Evolutionary conservation across 37 sponge, comb jelly and placozoan genomes (phyloP).

Genomic region (Tethya wilhelma): DNA sequence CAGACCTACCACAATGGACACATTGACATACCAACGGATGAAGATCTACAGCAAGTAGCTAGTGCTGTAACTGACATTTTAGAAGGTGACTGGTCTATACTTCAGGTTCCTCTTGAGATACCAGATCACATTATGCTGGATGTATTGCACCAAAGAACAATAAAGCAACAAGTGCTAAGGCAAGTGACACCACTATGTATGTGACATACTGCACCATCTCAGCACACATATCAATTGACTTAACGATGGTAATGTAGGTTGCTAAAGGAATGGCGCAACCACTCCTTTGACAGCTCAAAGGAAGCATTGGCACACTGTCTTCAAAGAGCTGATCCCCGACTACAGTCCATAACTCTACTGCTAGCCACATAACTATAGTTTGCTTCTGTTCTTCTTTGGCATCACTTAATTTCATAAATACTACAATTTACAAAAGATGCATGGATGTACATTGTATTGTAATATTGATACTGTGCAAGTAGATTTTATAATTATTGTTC

Average conservation of each 20-base stretch:
- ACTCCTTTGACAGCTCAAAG: slow-evolving; percentile 14
- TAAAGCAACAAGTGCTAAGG: slow-evolving; percentile 20
- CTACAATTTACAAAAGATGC: too few relatives aligned
- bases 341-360: too few relatives aligned
- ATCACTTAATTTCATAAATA: too few relatives aligned
- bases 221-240: not conserved
- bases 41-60: slow-evolving; percentile 21
- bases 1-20: slow-evolving; percentile 28
- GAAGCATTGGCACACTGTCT: slow-evolving; percentile 20
- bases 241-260: not conserved
- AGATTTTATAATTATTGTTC: too few relatives aligned
- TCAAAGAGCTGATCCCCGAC: not conserved
- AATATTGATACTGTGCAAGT: too few relatives aligned
- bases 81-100: not conserved
- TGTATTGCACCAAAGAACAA: not conserved
- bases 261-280: slow-evolving; percentile 35
- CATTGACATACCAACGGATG: slow-evolving; percentile 27
- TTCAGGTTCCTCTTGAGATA: slow-evolving; percentile 10
- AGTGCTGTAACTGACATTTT: not conserved
- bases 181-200: not conserved
- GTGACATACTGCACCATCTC: not conserved
- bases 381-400: too few relatives aligned
- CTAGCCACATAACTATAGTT: too few relatives aligned
- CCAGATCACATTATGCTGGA: slow-evolving; percentile 30
- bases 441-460: too few relatives aligned